Base-by-base conservation (phyloP, 2,797 vertebrate species). In the Sebastes cheni region DNA sequence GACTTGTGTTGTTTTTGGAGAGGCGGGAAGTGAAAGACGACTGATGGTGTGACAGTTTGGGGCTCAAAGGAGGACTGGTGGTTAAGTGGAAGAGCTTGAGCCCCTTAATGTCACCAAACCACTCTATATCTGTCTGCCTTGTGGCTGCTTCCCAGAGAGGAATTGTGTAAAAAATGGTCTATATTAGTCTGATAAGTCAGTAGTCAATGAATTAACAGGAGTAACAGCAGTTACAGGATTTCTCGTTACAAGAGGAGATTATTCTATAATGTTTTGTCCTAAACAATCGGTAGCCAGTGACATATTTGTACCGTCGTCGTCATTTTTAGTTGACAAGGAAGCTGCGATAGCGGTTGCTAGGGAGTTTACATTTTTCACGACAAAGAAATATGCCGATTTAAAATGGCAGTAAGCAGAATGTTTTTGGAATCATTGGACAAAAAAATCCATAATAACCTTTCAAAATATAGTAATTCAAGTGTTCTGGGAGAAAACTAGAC, bases 1-100 rank as follows among this genome's bases (percentile, higher is more conserved):
- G 67, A 86, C 75, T 72, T 10, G 65, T 86, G 82, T 75, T 85
- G 73, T 79, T 82, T 75, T 42, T 79, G 64, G 71, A 70, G 42
- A 23, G 72, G 59, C 10, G 29, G 64, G 61, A 69, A 60, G 75
- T 60, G 69, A 85, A 72, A 72, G 60, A 72, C 20, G 39, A 66
- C 36, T 34, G 59, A 68, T 77, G 72, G 65, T 32, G 82, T 50
- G 79, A 80, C 79, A 79, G 79, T 67, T 75, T 77, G 55, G 39
- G 18, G 22, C 1, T 9, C 16, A 42, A 59, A 10, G 30, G 42
- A 36, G 55, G 67, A 56, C 65, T 71, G 77, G 74, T 79, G 55
- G 32, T 72, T 69, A 60, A 82, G 77, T 67, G 72, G 71, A 75
- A 72, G 66, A 72, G 66, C 67, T 29, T n/a, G 12, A 83, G 61